phyloP scores from a whole-genome alignment of 2,797 vertebrate species.

The Esox masquinongy region DNA sequence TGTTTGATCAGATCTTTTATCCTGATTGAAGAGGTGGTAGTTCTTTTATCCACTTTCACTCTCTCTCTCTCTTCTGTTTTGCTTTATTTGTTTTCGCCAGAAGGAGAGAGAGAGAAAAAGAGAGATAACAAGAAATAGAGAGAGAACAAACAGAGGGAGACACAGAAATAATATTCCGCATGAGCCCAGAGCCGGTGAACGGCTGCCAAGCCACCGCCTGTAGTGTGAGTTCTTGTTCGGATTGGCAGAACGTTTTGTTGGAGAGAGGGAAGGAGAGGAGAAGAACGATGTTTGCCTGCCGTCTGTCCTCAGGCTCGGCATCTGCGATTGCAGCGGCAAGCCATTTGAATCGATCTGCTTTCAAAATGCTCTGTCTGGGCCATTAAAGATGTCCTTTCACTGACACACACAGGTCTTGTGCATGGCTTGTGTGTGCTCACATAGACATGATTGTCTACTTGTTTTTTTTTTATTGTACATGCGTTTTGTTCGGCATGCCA shows the following conservation, averaged over 20 bases:
- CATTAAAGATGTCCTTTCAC: conserved; percentile 39
- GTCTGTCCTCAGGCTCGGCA: conserved; percentile 59
- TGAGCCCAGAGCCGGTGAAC: conserved; percentile 64
- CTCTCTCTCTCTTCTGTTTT: conserved; percentile 36
- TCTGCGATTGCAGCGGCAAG: conserved; percentile 57
- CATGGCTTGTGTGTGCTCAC: background rate
- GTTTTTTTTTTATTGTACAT: too few relatives aligned
- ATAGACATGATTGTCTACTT: background rate
- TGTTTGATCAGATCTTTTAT: conserved; percentile 13
- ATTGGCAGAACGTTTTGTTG: conserved; percentile 70
- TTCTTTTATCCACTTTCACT: background rate
- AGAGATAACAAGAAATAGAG: background rate
- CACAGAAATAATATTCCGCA: conserved; percentile 67
- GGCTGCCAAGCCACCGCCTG: conserved; percentile 59
- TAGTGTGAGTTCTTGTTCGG: conserved; percentile 55
- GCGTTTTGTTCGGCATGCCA: background rate
- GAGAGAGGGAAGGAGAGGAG: background rate
- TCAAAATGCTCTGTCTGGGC: conserved; percentile 46
- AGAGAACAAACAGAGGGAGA: conserved; percentile 48
- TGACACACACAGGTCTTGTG: conserved; percentile 17
- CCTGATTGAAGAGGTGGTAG: conserved; percentile 48
- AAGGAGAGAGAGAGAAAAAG: conserved; percentile 47
- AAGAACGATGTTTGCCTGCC: conserved; percentile 40
- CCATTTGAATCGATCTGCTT: conserved; percentile 61
- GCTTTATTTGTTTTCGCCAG: conserved; percentile 63